Evolutionary conservation across 2,888 invertebrate species (phyloP).

Genomic region (Coleophora deauratella): DNA sequence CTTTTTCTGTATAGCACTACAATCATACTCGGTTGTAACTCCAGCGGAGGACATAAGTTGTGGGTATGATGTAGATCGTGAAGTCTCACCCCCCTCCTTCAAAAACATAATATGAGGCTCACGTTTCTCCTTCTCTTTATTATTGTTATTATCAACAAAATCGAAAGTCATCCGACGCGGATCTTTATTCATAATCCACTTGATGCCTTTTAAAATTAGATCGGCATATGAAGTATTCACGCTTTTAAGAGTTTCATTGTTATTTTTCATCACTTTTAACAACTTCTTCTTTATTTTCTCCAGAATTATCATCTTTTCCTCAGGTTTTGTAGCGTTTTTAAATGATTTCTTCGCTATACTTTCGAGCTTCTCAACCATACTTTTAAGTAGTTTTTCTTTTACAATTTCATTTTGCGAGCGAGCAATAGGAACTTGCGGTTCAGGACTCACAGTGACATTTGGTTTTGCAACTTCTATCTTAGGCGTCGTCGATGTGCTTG

Average conservation of each 20-base stretch:
- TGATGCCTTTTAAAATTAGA: constrained; percentile 23
- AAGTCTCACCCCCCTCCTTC: too few relatives aligned
- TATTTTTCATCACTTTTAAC: constrained; percentile 13
- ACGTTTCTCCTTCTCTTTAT: too few relatives aligned
- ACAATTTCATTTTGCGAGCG: neutral
- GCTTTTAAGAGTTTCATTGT: constrained; percentile 19
- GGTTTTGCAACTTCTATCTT: too few relatives aligned
- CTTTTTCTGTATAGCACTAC: neutral
- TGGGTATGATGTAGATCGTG: too few relatives aligned
- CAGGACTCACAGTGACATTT: too few relatives aligned
- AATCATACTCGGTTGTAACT: neutral
- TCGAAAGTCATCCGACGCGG: constrained; percentile 15
- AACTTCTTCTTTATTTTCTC: constrained; percentile 24
- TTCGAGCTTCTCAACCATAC: constrained; percentile 31
- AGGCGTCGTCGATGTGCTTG: too few relatives aligned
- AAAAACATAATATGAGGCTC: too few relatives aligned
- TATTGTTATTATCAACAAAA: too few relatives aligned
- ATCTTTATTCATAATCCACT: constrained; percentile 19
- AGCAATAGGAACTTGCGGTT: neutral
- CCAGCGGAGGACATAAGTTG: neutral
- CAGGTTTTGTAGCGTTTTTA: constrained; percentile 19
- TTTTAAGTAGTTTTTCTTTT: constrained; percentile 13
- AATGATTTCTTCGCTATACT: constrained; percentile 23
- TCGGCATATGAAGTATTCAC: constrained; percentile 20
- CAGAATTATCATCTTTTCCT: constrained; percentile 24